phyloP scores from a whole-genome alignment of 2,888 invertebrate species.

The Idaea dimidiata region DNA sequence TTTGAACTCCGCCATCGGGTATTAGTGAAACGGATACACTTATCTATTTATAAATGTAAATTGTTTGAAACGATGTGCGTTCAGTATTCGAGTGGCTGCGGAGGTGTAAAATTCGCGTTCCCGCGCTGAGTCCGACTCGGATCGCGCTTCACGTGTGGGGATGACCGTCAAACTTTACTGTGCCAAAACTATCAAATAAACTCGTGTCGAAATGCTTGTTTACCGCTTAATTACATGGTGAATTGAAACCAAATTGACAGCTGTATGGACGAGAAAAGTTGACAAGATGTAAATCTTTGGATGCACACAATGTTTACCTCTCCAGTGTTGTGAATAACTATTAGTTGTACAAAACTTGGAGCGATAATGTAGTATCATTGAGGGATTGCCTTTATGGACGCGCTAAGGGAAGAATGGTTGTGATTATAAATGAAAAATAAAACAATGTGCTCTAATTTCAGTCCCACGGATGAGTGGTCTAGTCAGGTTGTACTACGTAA shows the following conservation, averaged over 20 bases:
- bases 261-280: constrained; percentile 43
- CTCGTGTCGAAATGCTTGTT: constrained; percentile 44
- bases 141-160: constrained; percentile 48
- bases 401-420: constrained; percentile 60
- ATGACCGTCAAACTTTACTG: constrained; percentile 56
- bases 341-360: constrained; percentile 50
- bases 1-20: constrained; percentile 54
- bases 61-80: constrained; percentile 55
- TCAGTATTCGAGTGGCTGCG: constrained; percentile 55
- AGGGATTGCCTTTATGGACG: constrained; percentile 42
- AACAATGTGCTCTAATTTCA: constrained; percentile 41
- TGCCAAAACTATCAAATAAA: constrained; percentile 65
- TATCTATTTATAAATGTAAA: constrained; percentile 72
- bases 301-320: constrained; percentile 74
- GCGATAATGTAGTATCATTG: constrained; percentile 48
- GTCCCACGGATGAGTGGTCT: constrained; percentile 46
- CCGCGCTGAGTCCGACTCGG: constrained; percentile 48
- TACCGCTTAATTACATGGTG: constrained; percentile 46
- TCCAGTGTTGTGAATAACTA: constrained; percentile 75
- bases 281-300: constrained; percentile 62
- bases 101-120: constrained; percentile 50
- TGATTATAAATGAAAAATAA: constrained; percentile 54
- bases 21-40: constrained; percentile 60
- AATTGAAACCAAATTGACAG: constrained; percentile 50
- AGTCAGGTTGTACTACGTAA: constrained; percentile 67